Base-by-base conservation (phyloP, 2,113 vertebrate species). In the Gymnorhina tibicen region DNA sequence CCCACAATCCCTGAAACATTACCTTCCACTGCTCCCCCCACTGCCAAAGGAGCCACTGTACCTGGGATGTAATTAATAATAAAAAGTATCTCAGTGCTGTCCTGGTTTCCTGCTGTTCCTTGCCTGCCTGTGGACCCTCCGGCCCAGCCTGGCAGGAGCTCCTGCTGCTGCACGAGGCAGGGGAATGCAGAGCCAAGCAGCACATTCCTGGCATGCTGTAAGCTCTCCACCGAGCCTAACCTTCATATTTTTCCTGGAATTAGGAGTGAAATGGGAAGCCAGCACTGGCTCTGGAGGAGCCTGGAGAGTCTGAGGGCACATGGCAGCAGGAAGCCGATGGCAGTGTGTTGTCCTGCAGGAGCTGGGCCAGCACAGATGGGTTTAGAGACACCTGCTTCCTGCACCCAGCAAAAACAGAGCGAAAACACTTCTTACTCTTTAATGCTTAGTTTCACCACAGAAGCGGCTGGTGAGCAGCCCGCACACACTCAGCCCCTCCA, bases 231-330 rank as follows among this genome's bases (percentile, higher is more conserved):
- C 1, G 7, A 95, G 82, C 77, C 86, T 55, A 97, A 89, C 85
- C 77, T 97, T 76, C 56, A 15, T 82, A 94, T 89, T 87, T 95
- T 97, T 97, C 93, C 94, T 94, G 92, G 91, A 97, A 93, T 93
- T 70, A 82, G 89, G 74, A 89, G 77, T 32, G 49, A 87, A 91
- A 60, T 9, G 64, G 68, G 78, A 87, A 96, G 97, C 90, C 92
- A 96, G 47, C 41, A 46, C n/a, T 95, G 20, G 28, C 44, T 89
- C 80, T 42, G 58, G 41, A 94, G 89, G 53, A 94, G 77, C 24
- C 33, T 77, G 72, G 50, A 59, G 83, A 95, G n/a, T 84, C 87
- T 91, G 72, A 89, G 76, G 75, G 69, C 70, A 82, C 23, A 64
- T 14, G 14, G 20, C 75, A 88, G 95, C 5, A 7, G 85, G 89